phyloP scores from a whole-genome alignment of 2,113 vertebrate species.

The Macroglossus sobrinus region DNA sequence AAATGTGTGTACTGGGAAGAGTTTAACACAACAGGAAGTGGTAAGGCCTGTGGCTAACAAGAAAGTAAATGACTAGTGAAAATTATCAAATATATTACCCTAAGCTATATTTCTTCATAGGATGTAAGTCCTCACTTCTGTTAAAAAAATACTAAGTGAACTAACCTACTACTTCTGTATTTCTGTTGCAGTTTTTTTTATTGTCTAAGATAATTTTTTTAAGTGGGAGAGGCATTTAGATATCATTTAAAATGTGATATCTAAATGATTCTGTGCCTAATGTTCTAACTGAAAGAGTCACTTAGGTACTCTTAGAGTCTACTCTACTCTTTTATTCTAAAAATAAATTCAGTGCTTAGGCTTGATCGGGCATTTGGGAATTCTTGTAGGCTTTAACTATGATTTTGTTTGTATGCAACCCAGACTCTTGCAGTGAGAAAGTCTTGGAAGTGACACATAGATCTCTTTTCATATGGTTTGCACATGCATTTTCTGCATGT shows the following conservation, averaged over 20 bases:
- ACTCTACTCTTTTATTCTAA: background rate
- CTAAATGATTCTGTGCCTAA: background rate
- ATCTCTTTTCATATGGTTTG: constrained; percentile 66
- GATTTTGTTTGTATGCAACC: constrained; percentile 17
- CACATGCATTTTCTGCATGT: constrained; percentile 68
- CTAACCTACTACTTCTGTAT: background rate
- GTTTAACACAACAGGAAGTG: background rate
- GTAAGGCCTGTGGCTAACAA: background rate
- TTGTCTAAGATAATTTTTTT: background rate
- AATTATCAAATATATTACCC: background rate
- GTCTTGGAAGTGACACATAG: constrained; percentile 38
- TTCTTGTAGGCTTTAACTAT: background rate
- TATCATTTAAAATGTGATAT: no score
- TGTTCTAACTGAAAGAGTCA: constrained; percentile 13
- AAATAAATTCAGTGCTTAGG: background rate
- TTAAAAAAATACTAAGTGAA: background rate
- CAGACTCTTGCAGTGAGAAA: background rate
- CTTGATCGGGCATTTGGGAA: constrained; percentile 7
- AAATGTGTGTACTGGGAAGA: background rate
- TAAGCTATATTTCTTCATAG: background rate
- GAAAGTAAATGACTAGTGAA: background rate
- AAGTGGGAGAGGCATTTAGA: background rate
- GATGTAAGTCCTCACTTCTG: background rate
- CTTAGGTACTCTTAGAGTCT: background rate
- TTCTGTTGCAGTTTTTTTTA: constrained; percentile 19